phyloP scores from a whole-genome alignment of 2,888 invertebrate species.

The Ceriagrion tenellum region DNA sequence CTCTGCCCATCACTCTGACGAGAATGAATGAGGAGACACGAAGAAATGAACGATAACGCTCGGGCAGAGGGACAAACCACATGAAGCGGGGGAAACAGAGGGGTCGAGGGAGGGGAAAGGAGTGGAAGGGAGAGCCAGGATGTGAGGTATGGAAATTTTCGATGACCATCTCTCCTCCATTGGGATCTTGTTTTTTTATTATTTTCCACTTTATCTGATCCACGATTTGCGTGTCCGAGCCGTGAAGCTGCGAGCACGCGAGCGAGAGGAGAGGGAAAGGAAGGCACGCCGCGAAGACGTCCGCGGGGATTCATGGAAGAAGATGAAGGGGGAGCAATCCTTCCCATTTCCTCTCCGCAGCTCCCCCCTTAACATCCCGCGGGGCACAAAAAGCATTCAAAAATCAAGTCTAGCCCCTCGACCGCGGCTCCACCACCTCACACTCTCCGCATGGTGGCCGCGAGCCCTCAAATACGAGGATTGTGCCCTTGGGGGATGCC shows the following conservation, averaged over 20 bases:
- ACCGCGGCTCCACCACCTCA: background rate
- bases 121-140: background rate
- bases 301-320: background rate
- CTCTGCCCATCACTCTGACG: too few species aligned
- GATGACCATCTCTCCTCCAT: conserved; percentile 32
- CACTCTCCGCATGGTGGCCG: background rate
- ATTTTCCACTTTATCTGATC: conserved; percentile 25
- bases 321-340: background rate
- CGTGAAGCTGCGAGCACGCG: background rate
- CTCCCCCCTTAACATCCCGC: background rate
- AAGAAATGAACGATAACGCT: background rate
- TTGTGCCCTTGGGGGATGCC: background rate
- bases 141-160: conserved; percentile 30
- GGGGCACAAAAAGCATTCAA: background rate
- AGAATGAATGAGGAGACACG: too few species aligned
- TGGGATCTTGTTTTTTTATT: background rate
- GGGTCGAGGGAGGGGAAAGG: background rate
- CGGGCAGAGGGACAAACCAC: background rate
- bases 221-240: conserved; percentile 6
- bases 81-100: background rate
- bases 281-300: background rate
- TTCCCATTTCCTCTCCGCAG: background rate
- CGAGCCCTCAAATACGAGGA: background rate
- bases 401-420: background rate
- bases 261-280: background rate